These are phyloP conservation scores for Corythaeola cristata DNA, from an alignment of 2,113 vertebrate species.

Conservation along the genomic window DNA sequence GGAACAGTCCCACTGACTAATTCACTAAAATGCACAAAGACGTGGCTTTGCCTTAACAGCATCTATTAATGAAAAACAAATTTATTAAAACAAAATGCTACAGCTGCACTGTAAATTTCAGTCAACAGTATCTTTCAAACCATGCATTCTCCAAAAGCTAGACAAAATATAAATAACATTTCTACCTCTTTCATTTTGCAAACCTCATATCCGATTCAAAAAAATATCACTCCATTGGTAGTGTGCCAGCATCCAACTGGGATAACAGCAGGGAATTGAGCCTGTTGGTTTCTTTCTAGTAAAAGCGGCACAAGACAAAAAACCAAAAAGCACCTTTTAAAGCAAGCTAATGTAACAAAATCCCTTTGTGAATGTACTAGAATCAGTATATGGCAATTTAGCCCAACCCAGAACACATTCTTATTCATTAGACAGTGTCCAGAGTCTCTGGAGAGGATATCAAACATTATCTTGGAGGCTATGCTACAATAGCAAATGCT, in stretches of 20 bases:
- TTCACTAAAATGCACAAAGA: neutral
- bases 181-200: neutral
- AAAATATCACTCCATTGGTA: neutral
- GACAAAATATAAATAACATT: neutral
- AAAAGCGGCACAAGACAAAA: neutral
- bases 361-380: neutral
- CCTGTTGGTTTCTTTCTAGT: neutral
- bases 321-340: neutral
- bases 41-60: neutral
- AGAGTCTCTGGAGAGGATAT: neutral
- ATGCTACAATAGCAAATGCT: neutral
- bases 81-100: neutral
- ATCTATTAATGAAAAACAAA: neutral
- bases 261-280: neutral
- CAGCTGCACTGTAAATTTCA: neutral
- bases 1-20: neutral
- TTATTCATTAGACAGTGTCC: slow-evolving; percentile 9
- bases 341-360: neutral
- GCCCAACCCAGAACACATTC: slow-evolving; percentile 15
- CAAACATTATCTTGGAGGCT: neutral
- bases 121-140: neutral
- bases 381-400: slow-evolving; percentile 20
- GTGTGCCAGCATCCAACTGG: neutral
- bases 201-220: neutral
- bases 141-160: neutral